Evolutionary conservation across 2,113 vertebrate species (phyloP).

Genomic region (Nothocercus julius): DNA sequence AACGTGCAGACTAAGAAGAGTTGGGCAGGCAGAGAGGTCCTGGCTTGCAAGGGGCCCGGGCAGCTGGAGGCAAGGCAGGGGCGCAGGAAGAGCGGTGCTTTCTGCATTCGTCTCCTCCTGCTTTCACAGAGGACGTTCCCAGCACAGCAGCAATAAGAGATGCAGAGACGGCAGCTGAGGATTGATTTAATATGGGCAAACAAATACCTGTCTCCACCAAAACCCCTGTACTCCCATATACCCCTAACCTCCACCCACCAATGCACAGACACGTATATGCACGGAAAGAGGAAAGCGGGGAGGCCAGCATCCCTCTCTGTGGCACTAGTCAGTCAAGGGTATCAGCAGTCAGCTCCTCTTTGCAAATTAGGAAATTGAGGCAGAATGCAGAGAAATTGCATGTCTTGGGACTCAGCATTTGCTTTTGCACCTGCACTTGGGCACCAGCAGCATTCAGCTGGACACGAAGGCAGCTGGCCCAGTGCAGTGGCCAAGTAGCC

Average conservation of each 20-base stretch:
- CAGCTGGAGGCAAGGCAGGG: neutral
- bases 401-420: neutral
- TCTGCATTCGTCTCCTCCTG: neutral
- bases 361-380: neutral
- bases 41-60: neutral
- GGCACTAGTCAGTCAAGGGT: neutral
- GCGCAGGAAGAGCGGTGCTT: fast-evolving
- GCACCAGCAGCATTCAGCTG: neutral
- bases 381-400: fast-evolving
- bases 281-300: neutral
- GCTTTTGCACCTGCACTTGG: neutral
- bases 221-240: fast-evolving
- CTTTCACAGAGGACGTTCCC: neutral
- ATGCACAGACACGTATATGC: neutral
- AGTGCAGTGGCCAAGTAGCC: neutral
- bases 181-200: neutral
- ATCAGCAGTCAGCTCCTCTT: neutral
- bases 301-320: neutral
- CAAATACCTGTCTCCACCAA: neutral
- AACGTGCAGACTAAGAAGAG: fast-evolving
- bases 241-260: neutral
- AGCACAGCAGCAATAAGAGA: neutral
- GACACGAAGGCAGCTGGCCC: neutral
- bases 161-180: neutral
- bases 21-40: neutral